These are phyloP conservation scores for Crematogaster levior DNA, from an alignment of 2,888 invertebrate genomes.

Conservation along the genomic window DNA sequence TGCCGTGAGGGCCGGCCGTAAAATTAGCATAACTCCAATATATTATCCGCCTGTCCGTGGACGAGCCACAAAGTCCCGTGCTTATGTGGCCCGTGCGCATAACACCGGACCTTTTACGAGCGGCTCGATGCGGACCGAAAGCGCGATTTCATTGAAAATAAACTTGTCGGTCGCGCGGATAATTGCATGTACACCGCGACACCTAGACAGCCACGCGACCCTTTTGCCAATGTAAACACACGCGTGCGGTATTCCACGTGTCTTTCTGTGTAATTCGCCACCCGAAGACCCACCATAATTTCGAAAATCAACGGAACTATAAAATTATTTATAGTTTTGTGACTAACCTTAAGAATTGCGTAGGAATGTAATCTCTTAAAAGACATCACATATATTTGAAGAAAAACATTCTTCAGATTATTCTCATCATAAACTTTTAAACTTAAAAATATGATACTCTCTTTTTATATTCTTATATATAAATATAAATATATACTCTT, in stretches of 20 bases:
- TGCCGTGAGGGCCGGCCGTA: constrained; percentile 68
- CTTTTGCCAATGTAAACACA: constrained; percentile 9
- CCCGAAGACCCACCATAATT: background rate
- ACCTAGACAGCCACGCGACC: constrained; percentile 51
- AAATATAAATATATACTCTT: too few relatives aligned
- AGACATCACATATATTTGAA: background rate
- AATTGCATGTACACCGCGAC: constrained; percentile 44
- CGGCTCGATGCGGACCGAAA: constrained; percentile 48
- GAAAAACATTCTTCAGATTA: background rate
- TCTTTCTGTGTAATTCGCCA: background rate
- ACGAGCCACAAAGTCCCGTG: constrained; percentile 58
- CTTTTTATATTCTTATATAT: too few relatives aligned
- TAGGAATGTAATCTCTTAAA: background rate
- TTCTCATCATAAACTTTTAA: background rate
- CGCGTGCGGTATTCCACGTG: background rate
- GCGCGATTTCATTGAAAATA: constrained; percentile 62
- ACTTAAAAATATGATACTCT: too few relatives aligned
- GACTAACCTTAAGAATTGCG: background rate
- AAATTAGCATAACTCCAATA: constrained; percentile 81
- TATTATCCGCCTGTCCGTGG: constrained; percentile 70
- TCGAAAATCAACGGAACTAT: background rate
- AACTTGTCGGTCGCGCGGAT: constrained; percentile 42
- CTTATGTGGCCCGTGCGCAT: constrained; percentile 50
- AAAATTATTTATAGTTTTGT: background rate
- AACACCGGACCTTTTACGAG: constrained; percentile 48